Conservation (phyloP, 2,113 vertebrate genomes). For the Oncorhynchus mykiss region DNA sequence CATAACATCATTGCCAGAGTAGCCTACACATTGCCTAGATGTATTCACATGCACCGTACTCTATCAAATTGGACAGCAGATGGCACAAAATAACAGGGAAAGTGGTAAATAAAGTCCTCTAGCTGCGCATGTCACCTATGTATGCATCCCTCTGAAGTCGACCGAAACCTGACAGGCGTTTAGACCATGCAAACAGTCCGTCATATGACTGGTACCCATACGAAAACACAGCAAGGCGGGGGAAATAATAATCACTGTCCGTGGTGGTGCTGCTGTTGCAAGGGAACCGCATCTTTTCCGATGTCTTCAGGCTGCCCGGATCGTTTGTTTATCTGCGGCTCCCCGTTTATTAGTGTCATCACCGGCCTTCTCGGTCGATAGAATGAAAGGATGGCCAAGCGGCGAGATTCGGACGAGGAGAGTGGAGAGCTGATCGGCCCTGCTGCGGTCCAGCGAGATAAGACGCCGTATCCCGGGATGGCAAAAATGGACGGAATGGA, state of each 20-base stretch:
- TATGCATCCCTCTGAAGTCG: neutral
- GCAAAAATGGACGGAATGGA: conserved; percentile 56
- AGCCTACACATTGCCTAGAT: too few relatives aligned
- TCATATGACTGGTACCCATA: conserved; percentile 45
- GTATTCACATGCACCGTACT: too few relatives aligned
- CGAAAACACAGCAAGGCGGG: conserved; percentile 24
- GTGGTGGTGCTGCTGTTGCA: conserved; percentile 3
- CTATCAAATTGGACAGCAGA: too few relatives aligned
- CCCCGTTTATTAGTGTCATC: conserved; percentile 34
- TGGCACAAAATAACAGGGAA: too few relatives aligned
- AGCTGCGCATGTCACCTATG: neutral
- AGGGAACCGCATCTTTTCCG: neutral
- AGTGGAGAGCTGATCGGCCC: conserved; percentile 56
- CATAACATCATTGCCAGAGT: too few relatives aligned
- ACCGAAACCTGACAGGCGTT: conserved; percentile 23
- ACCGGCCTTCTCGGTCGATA: conserved; percentile 50
- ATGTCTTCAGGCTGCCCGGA: conserved; percentile 14
- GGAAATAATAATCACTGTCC: neutral
- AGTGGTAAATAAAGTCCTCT: neutral
- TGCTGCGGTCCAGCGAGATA: conserved; percentile 47
- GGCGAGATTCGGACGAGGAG: conserved; percentile 46
- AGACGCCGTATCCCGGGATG: conserved; percentile 36
- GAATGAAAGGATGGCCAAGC: conserved; percentile 74
- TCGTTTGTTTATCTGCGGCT: conserved; percentile 7
- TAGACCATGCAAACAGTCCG: conserved; percentile 22